Evolutionary conservation across 2,888 invertebrate genomes (phyloP), one percentile per base, ranked within the genome.

Genomic region (Lithophane semibrunnea): DNA sequence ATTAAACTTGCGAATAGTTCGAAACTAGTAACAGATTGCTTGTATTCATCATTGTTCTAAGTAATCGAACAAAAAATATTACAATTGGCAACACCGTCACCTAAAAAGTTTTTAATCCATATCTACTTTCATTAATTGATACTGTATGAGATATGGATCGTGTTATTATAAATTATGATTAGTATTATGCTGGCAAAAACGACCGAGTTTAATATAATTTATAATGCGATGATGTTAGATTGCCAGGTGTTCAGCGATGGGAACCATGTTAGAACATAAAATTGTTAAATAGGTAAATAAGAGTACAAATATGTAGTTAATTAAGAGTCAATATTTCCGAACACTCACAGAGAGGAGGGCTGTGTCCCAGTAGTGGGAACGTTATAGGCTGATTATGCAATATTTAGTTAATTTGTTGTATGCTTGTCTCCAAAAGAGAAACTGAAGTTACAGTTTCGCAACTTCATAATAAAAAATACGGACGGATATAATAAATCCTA

Each of bases 31-130:
- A 78, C 66, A 75, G 84, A 84, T 89, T 88, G 84, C 75, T 82
- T 84, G 79, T 85, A 82, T 80, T 91, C 84, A 87, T 90, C 88
- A 90, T 90, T 88, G 86, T 91, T 90, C 86, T 84, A 75, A 83
- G 82, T 84, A 88, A 21, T 24, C 29, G 58, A 37, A 77, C 58
- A 88, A 90, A 90, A 89, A 90, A 85, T 64, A 9, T 29, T 78
- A 75, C 82, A 83, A 75, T 80, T 84, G 71, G 79, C 77, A 75
- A 77, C 82, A 84, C 61, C 58, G 67, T 75, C 67, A 52, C 44
- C 68, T 65, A 79, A 81, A 79, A 77, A 76, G 18, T 21, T 64
- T 74, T 66, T 80, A 60, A 85, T 82, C 66, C 68, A 54, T 73
- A 79, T 79, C 69, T 79, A 81, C 3, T 70, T 81, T 52, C 80